Conservation (phyloP, 2,888 invertebrate genomes). For the Kryphioiulus occultus region DNA sequence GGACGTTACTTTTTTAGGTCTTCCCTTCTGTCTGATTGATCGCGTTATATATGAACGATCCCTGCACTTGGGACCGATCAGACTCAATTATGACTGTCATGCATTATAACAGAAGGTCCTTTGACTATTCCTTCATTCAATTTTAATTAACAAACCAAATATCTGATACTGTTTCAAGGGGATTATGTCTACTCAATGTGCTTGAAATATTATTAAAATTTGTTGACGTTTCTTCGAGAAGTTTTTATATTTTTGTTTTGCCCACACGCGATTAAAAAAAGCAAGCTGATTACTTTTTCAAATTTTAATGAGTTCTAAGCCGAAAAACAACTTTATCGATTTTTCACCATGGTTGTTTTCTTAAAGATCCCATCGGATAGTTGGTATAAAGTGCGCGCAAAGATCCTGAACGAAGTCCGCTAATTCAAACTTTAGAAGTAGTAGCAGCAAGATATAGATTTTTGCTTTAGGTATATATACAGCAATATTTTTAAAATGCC, state of each 20-base stretch:
- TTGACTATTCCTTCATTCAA: too few species aligned
- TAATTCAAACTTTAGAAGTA: neutral
- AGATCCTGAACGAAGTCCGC: neutral
- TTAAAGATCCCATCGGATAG: neutral
- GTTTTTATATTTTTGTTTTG: neutral
- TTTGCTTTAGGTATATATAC: neutral
- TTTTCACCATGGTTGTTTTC: neutral
- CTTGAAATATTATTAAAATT: neutral
- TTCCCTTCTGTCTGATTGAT: too few species aligned
- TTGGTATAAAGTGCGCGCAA: neutral
- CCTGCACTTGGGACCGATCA: too few species aligned
- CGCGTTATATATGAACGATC: too few species aligned
- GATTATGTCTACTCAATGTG: neutral
- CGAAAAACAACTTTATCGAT: constrained; percentile 21
- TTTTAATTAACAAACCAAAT: too few species aligned
- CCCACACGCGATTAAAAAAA: neutral
- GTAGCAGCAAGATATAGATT: neutral
- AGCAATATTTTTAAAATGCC: neutral
- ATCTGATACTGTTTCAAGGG: neutral
- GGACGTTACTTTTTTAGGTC: too few species aligned
- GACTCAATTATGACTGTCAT: too few species aligned
- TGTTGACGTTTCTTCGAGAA: neutral
- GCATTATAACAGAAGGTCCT: too few species aligned
- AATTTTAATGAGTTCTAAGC: constrained; percentile 30
- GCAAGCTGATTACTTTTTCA: neutral